Percentiles rank a stretch among this genome's conserved stretches.
phyloP scores from a whole-genome alignment of 2,797 vertebrate genomes.

The Serranus cabrilla region DNA sequence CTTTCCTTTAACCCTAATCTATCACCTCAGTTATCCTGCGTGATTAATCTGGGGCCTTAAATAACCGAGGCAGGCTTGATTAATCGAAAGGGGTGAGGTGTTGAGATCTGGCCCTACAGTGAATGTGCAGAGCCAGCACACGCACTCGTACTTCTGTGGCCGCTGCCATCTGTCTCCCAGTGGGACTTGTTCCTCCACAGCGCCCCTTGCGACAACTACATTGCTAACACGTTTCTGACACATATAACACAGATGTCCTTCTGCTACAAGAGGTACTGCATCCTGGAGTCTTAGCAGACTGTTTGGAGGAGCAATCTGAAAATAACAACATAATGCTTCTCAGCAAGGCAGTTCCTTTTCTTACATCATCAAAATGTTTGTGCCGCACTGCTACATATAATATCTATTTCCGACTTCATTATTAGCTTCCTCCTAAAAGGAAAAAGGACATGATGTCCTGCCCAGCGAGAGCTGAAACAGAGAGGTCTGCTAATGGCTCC shows the following conservation, averaged over 20 bases:
- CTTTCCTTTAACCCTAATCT: slow-evolving; percentile 87
- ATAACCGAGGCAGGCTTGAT: slow-evolving; percentile 81
- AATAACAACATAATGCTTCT: slow-evolving; percentile 23
- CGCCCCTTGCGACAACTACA: slow-evolving; percentile 65
- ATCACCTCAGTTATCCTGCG: slow-evolving; percentile 79
- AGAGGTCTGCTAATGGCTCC: slow-evolving; percentile 41
- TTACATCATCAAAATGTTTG: slow-evolving; percentile 11
- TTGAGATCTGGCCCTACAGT: slow-evolving; percentile 80
- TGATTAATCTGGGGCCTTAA: slow-evolving; percentile 85
- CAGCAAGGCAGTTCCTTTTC: background rate
- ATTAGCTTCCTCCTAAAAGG: slow-evolving; percentile 6
- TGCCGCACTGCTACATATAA: background rate
- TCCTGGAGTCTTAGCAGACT: slow-evolving; percentile 32
- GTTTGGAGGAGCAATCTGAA: slow-evolving; percentile 14
- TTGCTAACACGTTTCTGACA: slow-evolving; percentile 68
- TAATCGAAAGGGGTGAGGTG: slow-evolving; percentile 82
- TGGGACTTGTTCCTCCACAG: slow-evolving; percentile 74
- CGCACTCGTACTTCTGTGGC: slow-evolving; percentile 77
- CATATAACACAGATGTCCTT: slow-evolving; percentile 63
- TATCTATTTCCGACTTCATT: slow-evolving; percentile 3
- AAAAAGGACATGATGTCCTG: slow-evolving; percentile 5
- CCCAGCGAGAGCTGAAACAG: slow-evolving; percentile 45
- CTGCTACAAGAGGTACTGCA: slow-evolving; percentile 40
- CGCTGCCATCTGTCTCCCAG: slow-evolving; percentile 87
- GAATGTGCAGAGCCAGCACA: slow-evolving; percentile 85